Evolutionary conservation across 2,113 vertebrate genomes (phyloP), one percentile per base, ranked within the genome.

Genomic region (Tringa solitaria): DNA sequence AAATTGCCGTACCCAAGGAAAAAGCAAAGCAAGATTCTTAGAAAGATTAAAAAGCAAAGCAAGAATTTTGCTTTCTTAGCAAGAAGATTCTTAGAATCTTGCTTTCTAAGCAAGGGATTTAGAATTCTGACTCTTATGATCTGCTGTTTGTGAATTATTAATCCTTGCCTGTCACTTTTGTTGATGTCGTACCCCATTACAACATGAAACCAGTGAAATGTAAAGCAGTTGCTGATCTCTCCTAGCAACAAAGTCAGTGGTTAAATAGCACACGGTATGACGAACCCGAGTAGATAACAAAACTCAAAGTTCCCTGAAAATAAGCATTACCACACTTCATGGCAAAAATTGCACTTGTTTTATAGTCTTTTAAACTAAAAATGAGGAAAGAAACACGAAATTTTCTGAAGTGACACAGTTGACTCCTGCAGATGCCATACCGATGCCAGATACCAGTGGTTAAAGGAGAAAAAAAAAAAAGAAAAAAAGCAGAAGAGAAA

Each of bases 111-210:
- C 22, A 17, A 23, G 32, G 10, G 24, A 8, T 12, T 17, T 41
- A 45, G 32, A 72, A 80, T 69, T 72, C 56, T 73, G 33, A 81
- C 26, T 74, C n/a, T 41, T 61, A 8, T 32, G 17, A 70, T 65
- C 64, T 80, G 68, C 39, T 60, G 16, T 37, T 74, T 37, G 41
- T 84, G 64, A 89, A 91, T 91, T 84, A 92, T 81, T 95, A 76
- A 92, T 85, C 83, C 30, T 63, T 41, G 46, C 30, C 80, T 67
- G 51, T 82, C 77, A 72, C 46, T 89, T 69, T 26, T 53, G 64
- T 57, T 78, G 64, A 48, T 0, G 0, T 32, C 8, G 2, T 48
- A 77, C 35, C 35, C n/a, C 27, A 50, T 54, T 33, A 74, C 41
- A 69, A 68, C 32, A 67, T 4, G 37, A 84, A 74, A 76, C 24